A percentile compares a stretch with the other conserved stretches of the same genome.
phyloP scores from a whole-genome alignment of 2,888 invertebrate genomes.

The Cancer borealis region DNA sequence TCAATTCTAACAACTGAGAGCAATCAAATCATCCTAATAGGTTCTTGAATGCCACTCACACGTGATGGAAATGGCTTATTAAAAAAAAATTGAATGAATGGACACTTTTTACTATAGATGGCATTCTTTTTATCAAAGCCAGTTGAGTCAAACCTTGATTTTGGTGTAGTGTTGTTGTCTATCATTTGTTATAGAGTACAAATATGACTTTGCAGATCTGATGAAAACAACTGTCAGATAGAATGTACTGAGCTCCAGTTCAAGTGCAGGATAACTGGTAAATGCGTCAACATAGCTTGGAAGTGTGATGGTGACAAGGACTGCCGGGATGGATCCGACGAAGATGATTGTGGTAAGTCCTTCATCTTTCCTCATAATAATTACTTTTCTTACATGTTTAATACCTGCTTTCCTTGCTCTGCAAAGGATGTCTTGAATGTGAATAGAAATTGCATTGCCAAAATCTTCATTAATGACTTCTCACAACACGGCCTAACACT shows the following conservation, averaged over 20 bases:
- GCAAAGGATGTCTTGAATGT: too few relatives aligned
- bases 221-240: slow-evolving; percentile 90
- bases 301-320: slow-evolving; percentile 97
- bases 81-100: too few relatives aligned
- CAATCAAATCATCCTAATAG: not conserved
- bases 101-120: too few relatives aligned
- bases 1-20: too few relatives aligned
- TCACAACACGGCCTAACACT: too few relatives aligned
- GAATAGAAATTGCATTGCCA: too few relatives aligned
- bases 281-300: slow-evolving; percentile 94
- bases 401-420: too few relatives aligned
- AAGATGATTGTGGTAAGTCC: slow-evolving; percentile 88
- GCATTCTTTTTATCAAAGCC: not conserved
- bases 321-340: slow-evolving; percentile 89
- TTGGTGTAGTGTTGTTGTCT: not conserved
- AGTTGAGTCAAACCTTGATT: not conserved
- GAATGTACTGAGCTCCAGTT: slow-evolving; percentile 94
- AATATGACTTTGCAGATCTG: slow-evolving; percentile 82
- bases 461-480: too few relatives aligned
- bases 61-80: too few relatives aligned
- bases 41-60: not conserved
- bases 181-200: not conserved
- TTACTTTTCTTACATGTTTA: not conserved
- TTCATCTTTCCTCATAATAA: not conserved
- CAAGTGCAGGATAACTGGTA: slow-evolving; percentile 92